phyloP scores from a whole-genome alignment of 2,888 invertebrate species.

The Prosapia bicincta region DNA sequence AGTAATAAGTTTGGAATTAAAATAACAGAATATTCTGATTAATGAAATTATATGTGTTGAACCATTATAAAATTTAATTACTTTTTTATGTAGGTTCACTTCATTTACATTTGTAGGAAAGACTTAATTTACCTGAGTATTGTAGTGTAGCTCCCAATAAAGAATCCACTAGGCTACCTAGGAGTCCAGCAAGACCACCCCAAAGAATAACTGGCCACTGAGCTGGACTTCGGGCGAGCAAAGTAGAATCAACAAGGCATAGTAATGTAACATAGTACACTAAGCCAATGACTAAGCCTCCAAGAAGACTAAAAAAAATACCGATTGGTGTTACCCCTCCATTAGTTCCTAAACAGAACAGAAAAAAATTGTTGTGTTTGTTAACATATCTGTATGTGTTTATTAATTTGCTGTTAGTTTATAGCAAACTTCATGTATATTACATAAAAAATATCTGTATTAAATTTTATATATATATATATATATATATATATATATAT shows the following conservation, averaged over 20 bases:
- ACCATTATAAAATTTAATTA: no score
- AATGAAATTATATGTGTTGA: no score
- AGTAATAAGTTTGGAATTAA: no score
- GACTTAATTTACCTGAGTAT: conserved; percentile 83
- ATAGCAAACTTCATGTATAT: no score
- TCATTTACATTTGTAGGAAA: conserved; percentile 18
- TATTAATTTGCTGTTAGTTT: no score
- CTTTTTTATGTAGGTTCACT: no score
- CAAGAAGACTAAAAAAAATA: conserved; percentile 56
- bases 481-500: no score
- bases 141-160: conserved; percentile 80
- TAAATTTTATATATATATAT: no score
- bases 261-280: conserved; percentile 65
- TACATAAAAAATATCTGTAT: no score
- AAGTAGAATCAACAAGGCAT: conserved; percentile 57
- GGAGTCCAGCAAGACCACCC: conserved; percentile 69
- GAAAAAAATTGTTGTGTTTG: no score
- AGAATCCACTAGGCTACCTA: conserved; percentile 81
- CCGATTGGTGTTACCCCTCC: conserved; percentile 71
- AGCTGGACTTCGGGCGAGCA: conserved; percentile 58
- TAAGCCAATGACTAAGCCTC: conserved; percentile 68
- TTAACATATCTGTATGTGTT: no score
- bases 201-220: conserved; percentile 77
- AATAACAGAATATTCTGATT: no score
- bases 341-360: conserved; percentile 66